Conservation (phyloP, 2,888 invertebrate species). For the Perizoma affinitatum region DNA sequence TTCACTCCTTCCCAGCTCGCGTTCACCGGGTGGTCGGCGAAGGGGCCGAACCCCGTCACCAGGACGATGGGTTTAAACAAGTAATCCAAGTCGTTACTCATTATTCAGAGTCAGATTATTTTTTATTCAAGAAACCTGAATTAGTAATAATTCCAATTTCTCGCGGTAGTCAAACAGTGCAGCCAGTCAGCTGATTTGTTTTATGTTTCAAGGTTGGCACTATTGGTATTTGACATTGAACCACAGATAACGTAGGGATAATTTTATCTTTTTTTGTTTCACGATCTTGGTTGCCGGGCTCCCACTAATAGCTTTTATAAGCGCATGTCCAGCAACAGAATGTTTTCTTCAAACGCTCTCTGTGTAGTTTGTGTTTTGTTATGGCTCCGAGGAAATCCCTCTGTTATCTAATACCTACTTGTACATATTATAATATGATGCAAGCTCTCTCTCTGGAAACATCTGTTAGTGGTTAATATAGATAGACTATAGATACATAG, state of each 20-base stretch:
- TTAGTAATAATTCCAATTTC: not conserved
- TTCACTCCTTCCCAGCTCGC: slow-evolving; percentile 94
- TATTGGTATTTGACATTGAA: slow-evolving; percentile 1
- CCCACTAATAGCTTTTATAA: too few species aligned
- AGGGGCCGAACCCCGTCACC: slow-evolving; percentile 93
- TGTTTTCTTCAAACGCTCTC: too few species aligned
- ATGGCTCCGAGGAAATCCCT: too few species aligned
- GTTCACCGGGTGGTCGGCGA: slow-evolving; percentile 87
- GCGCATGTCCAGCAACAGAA: too few species aligned
- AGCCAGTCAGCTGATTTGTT: slow-evolving; percentile 56
- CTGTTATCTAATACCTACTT: too few species aligned
- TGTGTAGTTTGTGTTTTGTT: too few species aligned
- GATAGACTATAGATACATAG: too few species aligned
- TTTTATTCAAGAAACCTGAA: slow-evolving; percentile 4
- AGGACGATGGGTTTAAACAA: slow-evolving; percentile 75
- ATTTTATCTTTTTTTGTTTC: slow-evolving; percentile 9
- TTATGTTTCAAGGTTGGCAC: slow-evolving; percentile 44
- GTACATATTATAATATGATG: too few species aligned
- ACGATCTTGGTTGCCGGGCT: too few species aligned
- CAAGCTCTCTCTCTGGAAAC: too few species aligned
- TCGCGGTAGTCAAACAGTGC: not conserved
- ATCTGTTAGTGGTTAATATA: too few species aligned
- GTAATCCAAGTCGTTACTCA: slow-evolving; percentile 56
- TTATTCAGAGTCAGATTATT: slow-evolving; percentile 29
- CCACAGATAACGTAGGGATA: not conserved